A percentile compares a stretch with the other conserved stretches of the same genome.
These are phyloP conservation scores for Calcarius lapponicus DNA, from an alignment of 2,797 vertebrate genomes.

Conservation along the genomic window DNA sequence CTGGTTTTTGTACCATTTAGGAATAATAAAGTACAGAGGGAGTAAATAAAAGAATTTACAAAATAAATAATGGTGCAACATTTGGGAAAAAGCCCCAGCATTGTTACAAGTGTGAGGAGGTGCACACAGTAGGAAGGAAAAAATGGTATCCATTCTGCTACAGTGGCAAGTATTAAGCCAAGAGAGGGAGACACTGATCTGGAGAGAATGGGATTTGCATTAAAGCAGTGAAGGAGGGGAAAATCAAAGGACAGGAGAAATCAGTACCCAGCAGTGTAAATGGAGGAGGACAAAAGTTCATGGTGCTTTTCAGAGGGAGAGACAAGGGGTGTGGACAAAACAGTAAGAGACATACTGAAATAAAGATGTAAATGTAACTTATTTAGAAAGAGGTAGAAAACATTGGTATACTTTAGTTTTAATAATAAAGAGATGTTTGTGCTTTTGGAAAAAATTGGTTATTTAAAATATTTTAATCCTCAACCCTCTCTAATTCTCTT, in stretches of 20 bases:
- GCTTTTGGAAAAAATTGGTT: not conserved
- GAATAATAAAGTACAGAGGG: not conserved
- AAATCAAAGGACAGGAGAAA: not conserved
- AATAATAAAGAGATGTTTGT: not conserved
- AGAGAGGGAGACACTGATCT: not conserved
- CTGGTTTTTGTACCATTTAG: not conserved
- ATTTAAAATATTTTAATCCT: not conserved
- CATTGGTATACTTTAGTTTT: not conserved
- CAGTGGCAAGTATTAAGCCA: not conserved
- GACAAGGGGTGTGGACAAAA: not conserved
- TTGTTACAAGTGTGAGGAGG: not conserved
- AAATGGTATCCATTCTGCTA: not conserved
- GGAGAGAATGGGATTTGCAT: not conserved
- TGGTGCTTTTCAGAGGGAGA: not conserved
- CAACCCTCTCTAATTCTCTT: not conserved
- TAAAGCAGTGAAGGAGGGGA: not conserved
- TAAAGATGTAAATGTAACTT: not conserved
- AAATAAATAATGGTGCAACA: not conserved
- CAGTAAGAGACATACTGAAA: not conserved
- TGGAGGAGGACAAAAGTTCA: not conserved
- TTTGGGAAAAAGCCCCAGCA: not conserved
- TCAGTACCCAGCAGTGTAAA: accelerated
- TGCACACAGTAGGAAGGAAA: not conserved
- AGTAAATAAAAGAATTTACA: not conserved
- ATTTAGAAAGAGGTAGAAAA: not conserved